Evolutionary conservation across 1,140 invertebrate species (phyloP), one percentile per base, ranked within the genome.

Genomic region (Streblospio benedicti): DNA sequence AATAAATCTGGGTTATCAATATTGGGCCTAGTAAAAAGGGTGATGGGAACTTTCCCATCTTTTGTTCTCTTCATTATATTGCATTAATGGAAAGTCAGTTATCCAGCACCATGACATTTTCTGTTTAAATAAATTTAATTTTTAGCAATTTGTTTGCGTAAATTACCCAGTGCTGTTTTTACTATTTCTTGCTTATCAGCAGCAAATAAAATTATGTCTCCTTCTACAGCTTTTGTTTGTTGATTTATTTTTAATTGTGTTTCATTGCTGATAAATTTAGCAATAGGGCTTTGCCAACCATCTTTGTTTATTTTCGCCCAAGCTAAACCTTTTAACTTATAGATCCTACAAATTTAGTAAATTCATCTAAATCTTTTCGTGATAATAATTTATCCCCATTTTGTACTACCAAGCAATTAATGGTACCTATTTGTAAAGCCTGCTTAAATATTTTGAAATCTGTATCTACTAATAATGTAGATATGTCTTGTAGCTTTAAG

Each of bases 31-130:
- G 50, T n/a, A 27, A 52, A 70, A 90, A 84, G 73, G 88, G 85
- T 38, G 83, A 68, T 12, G 89, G 86, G 45, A 56, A 86, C 76
- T 63, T 85, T 69, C 4, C 85, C 61, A 76, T 95, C 88, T 30
- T 27, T 1, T 27, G 44, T 20, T 45, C 89, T 85, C 44, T 86
- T 83, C 18, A 82, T 81, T n/a, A 78, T 77, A 4, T 93, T 97
- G 71, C 97, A 97, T 18, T 93, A 93, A 83, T 97, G 94, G 82
- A 97, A 94, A 28, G 85, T 85, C 14, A 87, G 85, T 68, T 86
- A 80, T 27, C 93, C 57, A 23, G 55, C 72, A 20, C 65, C 67
- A 57, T 23, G n/a, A n/a, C n/a, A n/a, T n/a, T n/a, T n/a, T n/a
- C n/a, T n/a, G n/a, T n/a, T n/a, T n/a, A n/a, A n/a, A n/a, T n/a